Percentiles rank a stretch among this genome's conserved stretches.
Evolutionary conservation across 2,113 vertebrate species (phyloP).

Genomic region (Vicugna pacos): DNA sequence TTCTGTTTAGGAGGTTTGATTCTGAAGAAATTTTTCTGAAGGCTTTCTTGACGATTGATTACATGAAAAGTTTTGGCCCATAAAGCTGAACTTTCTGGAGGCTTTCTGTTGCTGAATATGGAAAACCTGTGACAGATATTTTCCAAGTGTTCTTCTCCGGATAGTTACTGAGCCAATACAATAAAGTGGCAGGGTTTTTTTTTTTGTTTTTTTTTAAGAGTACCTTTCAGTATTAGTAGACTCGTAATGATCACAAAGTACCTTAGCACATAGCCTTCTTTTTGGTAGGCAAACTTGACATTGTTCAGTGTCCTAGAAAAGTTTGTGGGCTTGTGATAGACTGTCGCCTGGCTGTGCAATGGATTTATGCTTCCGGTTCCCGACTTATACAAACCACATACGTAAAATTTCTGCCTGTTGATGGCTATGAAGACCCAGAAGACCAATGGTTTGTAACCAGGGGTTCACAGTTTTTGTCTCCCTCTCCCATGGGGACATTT

Average conservation of each 20-base stretch:
- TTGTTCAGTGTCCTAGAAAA: background rate
- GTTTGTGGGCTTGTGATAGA: background rate
- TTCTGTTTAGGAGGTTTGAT: background rate
- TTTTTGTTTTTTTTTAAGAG: background rate
- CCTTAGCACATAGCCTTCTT: background rate
- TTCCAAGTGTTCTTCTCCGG: background rate
- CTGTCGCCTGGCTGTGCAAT: constrained; percentile 5
- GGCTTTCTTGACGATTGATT: background rate
- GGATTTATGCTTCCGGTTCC: constrained; percentile 56
- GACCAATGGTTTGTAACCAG: background rate
- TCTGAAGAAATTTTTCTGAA: constrained; percentile 29
- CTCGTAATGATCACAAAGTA: constrained; percentile 53
- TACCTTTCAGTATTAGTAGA: constrained; percentile 15
- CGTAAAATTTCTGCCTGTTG: constrained; percentile 54
- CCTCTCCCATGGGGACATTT: background rate
- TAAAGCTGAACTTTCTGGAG: background rate
- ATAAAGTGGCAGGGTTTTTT: background rate
- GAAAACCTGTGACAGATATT: background rate
- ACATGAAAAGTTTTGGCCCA: constrained; percentile 30
- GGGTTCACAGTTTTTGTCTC: background rate
- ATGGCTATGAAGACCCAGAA: constrained; percentile 41
- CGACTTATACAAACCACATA: constrained; percentile 24
- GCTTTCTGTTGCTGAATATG: constrained; percentile 31
- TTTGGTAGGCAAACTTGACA: background rate
- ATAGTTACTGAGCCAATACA: background rate